phyloP scores from a whole-genome alignment of 1,140 invertebrate genomes.

The Aphelinus certus region DNA sequence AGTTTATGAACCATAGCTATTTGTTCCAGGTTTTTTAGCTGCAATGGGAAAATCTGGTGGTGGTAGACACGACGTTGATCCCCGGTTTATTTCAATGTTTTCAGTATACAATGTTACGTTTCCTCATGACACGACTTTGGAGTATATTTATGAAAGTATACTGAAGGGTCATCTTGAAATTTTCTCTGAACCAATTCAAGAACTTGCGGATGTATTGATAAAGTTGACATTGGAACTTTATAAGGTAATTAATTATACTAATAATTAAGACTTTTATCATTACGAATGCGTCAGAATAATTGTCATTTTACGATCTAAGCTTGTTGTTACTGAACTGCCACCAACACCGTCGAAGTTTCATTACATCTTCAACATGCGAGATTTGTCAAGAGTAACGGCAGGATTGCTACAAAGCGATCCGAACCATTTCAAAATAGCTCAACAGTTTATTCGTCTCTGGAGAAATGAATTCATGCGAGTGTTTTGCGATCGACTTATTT shows the following conservation, averaged over 20 bases:
- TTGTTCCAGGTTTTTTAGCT: conserved; percentile 73
- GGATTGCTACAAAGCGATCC: conserved; percentile 82
- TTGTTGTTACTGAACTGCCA: conserved; percentile 79
- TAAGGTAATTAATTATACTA: conserved; percentile 67
- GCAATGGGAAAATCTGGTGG: conserved; percentile 86
- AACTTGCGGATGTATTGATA: conserved; percentile 73
- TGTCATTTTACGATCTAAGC: conserved; percentile 56
- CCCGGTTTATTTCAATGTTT: conserved; percentile 89
- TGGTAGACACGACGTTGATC: conserved; percentile 88
- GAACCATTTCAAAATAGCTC: conserved; percentile 70
- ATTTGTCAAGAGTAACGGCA: conserved; percentile 83
- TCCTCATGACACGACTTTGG: conserved; percentile 79
- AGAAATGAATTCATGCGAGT: conserved; percentile 88
- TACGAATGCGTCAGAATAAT: background rate
- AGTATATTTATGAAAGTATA: conserved; percentile 86
- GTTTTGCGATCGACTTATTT: conserved; percentile 87
- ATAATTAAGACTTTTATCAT: background rate
- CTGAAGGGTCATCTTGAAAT: conserved; percentile 77
- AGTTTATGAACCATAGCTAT: conserved; percentile 28
- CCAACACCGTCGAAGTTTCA: conserved; percentile 93
- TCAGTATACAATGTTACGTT: conserved; percentile 86
- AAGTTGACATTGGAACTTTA: conserved; percentile 85
- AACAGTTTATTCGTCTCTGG: conserved; percentile 86
- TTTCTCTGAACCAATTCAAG: conserved; percentile 75
- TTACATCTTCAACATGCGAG: conserved; percentile 92